Conservation (phyloP, 2,888 invertebrate species). For the Trachelus tabidus region DNA sequence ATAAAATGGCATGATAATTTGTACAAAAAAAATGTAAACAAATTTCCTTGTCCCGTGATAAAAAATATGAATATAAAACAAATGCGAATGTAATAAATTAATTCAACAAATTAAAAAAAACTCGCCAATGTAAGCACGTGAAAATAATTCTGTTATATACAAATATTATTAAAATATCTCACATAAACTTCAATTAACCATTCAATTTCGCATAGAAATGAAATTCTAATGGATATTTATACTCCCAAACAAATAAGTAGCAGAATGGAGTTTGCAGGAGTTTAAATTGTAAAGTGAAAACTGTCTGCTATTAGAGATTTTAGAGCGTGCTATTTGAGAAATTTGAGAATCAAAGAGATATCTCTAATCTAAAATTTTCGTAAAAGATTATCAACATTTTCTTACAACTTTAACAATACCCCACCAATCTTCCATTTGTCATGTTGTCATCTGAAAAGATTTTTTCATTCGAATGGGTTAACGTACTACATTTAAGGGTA, state of each 20-base stretch:
- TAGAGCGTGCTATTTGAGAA: neutral
- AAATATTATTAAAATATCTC: neutral
- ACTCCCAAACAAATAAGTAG: neutral
- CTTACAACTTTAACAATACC: neutral
- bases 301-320: neutral
- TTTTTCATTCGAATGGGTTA: constrained; percentile 57
- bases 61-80: neutral
- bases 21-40: neutral
- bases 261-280: neutral
- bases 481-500: constrained; percentile 86
- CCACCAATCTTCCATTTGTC: neutral
- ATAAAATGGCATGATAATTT: neutral
- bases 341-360: neutral
- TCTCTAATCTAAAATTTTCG: neutral
- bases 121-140: neutral
- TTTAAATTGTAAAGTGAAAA: neutral
- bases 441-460: neutral
- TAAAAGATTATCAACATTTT: neutral
- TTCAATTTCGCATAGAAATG: neutral
- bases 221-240: neutral
- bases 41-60: neutral
- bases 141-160: neutral
- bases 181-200: neutral
- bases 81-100: neutral
- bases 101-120: neutral